Percentiles rank a stretch among this genome's conserved stretches.
phyloP scores from a whole-genome alignment of 35 echinoderm and acorn worm genomes.

The Heliocidaris tuberculata region DNA sequence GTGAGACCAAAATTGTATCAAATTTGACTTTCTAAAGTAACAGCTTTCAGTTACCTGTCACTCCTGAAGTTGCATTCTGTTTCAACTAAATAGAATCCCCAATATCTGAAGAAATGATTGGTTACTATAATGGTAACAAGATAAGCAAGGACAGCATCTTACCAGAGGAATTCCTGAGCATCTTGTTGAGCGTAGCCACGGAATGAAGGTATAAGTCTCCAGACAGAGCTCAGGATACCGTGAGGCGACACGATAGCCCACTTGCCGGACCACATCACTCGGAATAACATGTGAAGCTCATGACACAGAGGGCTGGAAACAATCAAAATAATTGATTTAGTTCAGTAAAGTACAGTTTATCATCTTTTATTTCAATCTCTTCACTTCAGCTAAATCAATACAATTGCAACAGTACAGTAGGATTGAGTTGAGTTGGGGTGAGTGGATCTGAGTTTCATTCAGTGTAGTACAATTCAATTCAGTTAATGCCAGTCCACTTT shows the following conservation, averaged over 20 bases:
- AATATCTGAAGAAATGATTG: too few species aligned
- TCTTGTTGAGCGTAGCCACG: conserved; percentile 94
- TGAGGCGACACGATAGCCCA: conserved; percentile 97
- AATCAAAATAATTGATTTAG: neutral
- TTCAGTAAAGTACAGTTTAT: too few species aligned
- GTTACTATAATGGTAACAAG: too few species aligned
- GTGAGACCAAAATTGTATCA: too few species aligned
- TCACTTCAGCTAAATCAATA: too few species aligned
- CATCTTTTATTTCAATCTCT: too few species aligned
- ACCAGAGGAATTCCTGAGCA: conserved; percentile 98
- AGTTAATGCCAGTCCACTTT: too few species aligned
- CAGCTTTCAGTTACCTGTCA: neutral
- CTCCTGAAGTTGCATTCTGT: neutral
- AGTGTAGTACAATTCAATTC: too few species aligned
- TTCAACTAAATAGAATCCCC: neutral
- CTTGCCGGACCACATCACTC: conserved; percentile 98
- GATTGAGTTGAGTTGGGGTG: too few species aligned
- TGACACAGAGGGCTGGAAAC: conserved; percentile 70
- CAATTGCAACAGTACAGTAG: too few species aligned
- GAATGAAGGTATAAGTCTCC: conserved; percentile 91
- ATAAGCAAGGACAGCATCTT: neutral
- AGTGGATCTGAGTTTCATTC: too few species aligned
- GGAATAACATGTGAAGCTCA: conserved; percentile 89
- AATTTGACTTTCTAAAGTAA: too few species aligned
- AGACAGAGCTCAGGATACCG: conserved; percentile 83